Evolutionary conservation across 2,797 vertebrate species (phyloP).

Genomic region (Artibeus lituratus): DNA sequence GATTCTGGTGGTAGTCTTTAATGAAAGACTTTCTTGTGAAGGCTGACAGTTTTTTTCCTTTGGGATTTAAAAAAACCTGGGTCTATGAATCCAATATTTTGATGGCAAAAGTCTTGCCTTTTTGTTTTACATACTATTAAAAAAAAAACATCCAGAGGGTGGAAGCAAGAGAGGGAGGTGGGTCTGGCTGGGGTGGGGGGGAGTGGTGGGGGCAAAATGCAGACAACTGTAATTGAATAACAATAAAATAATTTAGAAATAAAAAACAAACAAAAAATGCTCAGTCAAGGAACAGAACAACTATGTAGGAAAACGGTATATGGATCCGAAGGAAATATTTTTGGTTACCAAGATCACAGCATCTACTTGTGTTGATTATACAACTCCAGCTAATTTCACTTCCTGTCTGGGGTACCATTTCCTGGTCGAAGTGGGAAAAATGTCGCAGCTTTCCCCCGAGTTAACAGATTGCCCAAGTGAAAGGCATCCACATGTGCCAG

Average conservation of each 20-base stretch:
- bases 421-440: neutral
- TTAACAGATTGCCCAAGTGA: conserved; percentile 2
- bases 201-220: no score
- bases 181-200: no score
- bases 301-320: neutral
- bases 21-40: neutral
- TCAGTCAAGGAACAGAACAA: neutral
- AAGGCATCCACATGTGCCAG: neutral
- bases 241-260: no score
- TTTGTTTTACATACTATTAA: neutral
- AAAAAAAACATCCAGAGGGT: neutral
- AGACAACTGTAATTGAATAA: no score
- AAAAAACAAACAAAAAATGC: neutral
- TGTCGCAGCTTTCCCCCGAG: conserved; percentile 14
- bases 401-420: conserved; percentile 30
- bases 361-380: neutral
- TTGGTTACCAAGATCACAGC: neutral
- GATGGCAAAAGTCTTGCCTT: neutral
- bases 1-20: neutral
- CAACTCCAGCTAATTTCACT: neutral
- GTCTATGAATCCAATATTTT: neutral
- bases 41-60: neutral
- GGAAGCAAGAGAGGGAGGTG: no score
- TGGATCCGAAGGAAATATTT: neutral
- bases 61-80: neutral